Conservation (phyloP, 1,140 invertebrate genomes). For the Nasonia giraulti region DNA sequence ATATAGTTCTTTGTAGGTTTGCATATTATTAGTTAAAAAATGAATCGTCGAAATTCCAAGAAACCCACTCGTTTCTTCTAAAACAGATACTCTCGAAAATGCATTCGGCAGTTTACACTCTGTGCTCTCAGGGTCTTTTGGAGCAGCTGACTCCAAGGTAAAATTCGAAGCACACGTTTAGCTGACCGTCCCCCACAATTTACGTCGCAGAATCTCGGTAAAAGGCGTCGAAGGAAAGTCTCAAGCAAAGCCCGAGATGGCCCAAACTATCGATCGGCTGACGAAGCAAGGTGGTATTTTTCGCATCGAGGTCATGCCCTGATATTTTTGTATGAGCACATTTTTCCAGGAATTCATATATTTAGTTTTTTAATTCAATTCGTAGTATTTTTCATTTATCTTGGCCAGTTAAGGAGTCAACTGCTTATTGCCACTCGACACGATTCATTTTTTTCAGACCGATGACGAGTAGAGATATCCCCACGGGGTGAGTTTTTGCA, state of each 20-base stretch:
- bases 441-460: background rate
- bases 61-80: background rate
- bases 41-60: background rate
- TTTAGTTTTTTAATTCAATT: background rate
- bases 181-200: constrained; percentile 10
- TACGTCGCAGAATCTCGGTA: background rate
- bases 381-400: background rate
- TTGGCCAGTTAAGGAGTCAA: background rate
- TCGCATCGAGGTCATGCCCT: background rate
- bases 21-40: too few species aligned
- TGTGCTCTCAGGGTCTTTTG: background rate
- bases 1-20: too few species aligned
- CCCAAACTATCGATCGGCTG: background rate
- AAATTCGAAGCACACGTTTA: background rate
- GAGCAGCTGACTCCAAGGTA: background rate
- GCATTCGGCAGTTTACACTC: background rate
- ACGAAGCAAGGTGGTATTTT: background rate
- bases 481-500: background rate
- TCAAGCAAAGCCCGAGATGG: background rate
- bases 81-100: background rate
- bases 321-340: background rate
- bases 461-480: background rate
- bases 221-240: background rate
- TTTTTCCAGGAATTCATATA: background rate
- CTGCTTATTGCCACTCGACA: background rate